phyloP scores from a whole-genome alignment of 2,113 vertebrate species.

The Triplophysa rosa region DNA sequence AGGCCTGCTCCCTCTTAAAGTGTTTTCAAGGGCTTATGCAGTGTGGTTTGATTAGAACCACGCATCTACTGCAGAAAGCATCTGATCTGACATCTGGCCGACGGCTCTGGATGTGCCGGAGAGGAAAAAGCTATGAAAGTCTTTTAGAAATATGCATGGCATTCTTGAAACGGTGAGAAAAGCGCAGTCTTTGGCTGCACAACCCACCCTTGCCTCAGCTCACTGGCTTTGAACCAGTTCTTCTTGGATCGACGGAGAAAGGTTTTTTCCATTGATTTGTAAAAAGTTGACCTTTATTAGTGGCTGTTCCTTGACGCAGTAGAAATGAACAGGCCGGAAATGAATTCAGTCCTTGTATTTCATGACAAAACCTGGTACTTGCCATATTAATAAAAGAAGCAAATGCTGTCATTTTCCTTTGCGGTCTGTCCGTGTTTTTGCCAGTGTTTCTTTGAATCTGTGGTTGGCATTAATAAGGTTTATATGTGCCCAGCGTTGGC shows the following conservation, averaged over 20 bases:
- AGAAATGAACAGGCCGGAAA: slow-evolving; percentile 20
- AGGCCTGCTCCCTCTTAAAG: background rate
- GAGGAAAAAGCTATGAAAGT: slow-evolving; percentile 65
- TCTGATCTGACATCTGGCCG: slow-evolving; percentile 63
- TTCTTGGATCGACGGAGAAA: slow-evolving; percentile 22
- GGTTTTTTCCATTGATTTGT: slow-evolving; percentile 36
- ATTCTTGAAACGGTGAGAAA: slow-evolving; percentile 54
- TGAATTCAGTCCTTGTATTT: slow-evolving; percentile 20
- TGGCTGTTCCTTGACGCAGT: slow-evolving; percentile 15
- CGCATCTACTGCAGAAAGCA: slow-evolving; percentile 49
- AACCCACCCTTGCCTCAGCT: slow-evolving; percentile 24
- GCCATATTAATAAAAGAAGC: slow-evolving; percentile 32
- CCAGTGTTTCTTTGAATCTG: slow-evolving; percentile 18
- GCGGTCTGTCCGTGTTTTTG: slow-evolving; percentile 16
- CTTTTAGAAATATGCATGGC: slow-evolving; percentile 66
- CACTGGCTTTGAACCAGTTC: slow-evolving; percentile 33
- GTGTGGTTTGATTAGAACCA: slow-evolving; percentile 41
- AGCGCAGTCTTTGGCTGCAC: slow-evolving; percentile 26
- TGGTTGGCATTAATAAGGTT: slow-evolving; percentile 35
- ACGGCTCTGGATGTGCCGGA: slow-evolving; percentile 59
- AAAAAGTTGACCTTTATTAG: slow-evolving; percentile 30
- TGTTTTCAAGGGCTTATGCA: slow-evolving; percentile 39
- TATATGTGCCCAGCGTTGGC: background rate
- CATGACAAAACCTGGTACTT: background rate
- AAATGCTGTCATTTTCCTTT: slow-evolving; percentile 14